These are phyloP conservation scores for Chaunax sp. DNA, from an alignment of 2,797 vertebrate genomes.

Conservation along the genomic window DNA sequence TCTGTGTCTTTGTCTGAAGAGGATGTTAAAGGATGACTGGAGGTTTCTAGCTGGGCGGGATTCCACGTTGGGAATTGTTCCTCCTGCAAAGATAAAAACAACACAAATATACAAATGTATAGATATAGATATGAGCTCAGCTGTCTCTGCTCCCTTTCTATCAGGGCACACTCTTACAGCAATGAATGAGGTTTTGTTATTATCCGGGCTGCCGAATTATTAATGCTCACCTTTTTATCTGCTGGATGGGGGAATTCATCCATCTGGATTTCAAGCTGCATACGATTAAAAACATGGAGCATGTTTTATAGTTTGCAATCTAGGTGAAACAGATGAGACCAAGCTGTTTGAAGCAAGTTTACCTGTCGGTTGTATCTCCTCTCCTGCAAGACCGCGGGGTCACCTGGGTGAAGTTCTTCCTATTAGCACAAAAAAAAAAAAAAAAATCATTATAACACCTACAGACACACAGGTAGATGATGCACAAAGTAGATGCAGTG, in stretches of 20 bases:
- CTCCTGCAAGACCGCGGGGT: slow-evolving; percentile 29
- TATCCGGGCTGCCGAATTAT: slow-evolving; percentile 1
- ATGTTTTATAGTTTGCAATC: slow-evolving; percentile 10
- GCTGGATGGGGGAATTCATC: slow-evolving; percentile 22
- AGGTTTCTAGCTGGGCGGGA: slow-evolving; percentile 32
- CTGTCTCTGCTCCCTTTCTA: slow-evolving; percentile 20
- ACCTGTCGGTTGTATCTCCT: slow-evolving; percentile 56
- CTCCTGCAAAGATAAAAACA: slow-evolving; percentile 48
- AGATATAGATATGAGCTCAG: slow-evolving; percentile 26
- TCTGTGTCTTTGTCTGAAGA: slow-evolving; percentile 22
- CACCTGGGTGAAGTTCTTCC: slow-evolving; percentile 66
- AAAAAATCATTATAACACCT: slow-evolving; percentile 10
- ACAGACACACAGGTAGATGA: slow-evolving; percentile 12
- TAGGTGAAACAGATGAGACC: slow-evolving; percentile 31
- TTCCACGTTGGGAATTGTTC: slow-evolving; percentile 24
- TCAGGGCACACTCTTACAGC: slow-evolving; percentile 13
- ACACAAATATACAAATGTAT: slow-evolving; percentile 7
- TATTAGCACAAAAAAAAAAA: slow-evolving; percentile 23
- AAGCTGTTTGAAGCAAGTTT: slow-evolving; percentile 13
- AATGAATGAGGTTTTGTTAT: slow-evolving; percentile 30
- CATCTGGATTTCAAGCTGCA: slow-evolving; percentile 48
- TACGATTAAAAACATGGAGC: slow-evolving; percentile 13
- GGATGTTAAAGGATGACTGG: slow-evolving; percentile 22
- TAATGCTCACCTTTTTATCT: slow-evolving; percentile 32
- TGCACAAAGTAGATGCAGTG: slow-evolving; percentile 26